phyloP scores from a whole-genome alignment of 37 sponge, comb jelly and placozoan species.

The Theonella swinhoei region DNA sequence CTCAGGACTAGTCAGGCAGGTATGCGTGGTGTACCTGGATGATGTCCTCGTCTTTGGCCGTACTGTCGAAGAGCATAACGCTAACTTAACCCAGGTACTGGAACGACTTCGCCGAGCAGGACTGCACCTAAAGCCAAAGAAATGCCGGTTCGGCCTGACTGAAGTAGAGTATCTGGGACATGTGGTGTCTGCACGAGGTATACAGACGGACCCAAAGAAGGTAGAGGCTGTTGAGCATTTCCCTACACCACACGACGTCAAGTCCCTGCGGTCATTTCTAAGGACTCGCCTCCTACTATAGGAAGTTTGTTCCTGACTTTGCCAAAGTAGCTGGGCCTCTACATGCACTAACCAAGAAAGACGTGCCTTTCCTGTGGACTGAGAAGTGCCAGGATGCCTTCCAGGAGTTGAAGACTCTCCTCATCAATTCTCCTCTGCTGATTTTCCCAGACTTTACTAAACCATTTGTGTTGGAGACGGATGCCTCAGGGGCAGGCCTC shows the following conservation, averaged over 20 bases:
- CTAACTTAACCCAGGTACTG: conserved; percentile 35
- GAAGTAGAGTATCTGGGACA: too few relatives aligned
- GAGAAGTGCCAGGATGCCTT: conserved; percentile 44
- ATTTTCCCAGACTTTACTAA: conserved; percentile 37
- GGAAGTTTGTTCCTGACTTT: conserved; percentile 48
- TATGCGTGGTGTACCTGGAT: too few relatives aligned
- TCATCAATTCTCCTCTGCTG: conserved; percentile 38
- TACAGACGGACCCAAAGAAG: conserved; percentile 31
- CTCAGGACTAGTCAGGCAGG: conserved; percentile 21
- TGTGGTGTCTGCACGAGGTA: conserved; percentile 39
- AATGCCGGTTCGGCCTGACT: too few relatives aligned
- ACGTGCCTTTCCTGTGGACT: conserved; percentile 46
- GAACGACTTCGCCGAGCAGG: too few relatives aligned
- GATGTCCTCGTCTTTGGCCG: too few relatives aligned
- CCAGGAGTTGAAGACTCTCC: conserved; percentile 24
- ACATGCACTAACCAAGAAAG: conserved; percentile 34
- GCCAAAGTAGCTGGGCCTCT: conserved; percentile 45
- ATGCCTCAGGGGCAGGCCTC: conserved; percentile 54
- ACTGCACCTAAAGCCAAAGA: too few relatives aligned
- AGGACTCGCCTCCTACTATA: too few relatives aligned
- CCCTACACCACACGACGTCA: too few relatives aligned
- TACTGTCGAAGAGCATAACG: too few relatives aligned
- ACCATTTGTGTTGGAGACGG: conserved; percentile 57
- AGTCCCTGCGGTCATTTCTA: too few relatives aligned
- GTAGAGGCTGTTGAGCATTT: conserved; percentile 10